A percentile compares a stretch with the other conserved stretches of the same genome.
phyloP scores from a whole-genome alignment of 2,797 vertebrate species.

The Coregonus ussuriensis region DNA sequence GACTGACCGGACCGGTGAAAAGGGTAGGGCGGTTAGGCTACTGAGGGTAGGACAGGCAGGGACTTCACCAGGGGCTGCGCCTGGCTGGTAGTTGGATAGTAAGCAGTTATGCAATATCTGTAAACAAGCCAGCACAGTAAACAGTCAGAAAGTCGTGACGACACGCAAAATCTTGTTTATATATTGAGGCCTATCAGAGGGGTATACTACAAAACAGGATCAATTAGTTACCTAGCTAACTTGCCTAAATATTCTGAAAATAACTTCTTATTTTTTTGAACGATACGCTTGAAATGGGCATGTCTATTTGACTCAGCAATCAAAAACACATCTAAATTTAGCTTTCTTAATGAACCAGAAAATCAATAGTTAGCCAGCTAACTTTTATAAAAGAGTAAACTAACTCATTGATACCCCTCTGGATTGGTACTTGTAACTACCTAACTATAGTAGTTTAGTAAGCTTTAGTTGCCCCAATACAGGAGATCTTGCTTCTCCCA shows the following conservation, averaged over 20 bases:
- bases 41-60: neutral
- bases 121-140: slow-evolving; percentile 41
- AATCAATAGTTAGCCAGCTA: too few relatives aligned
- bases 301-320: too few relatives aligned
- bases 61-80: neutral
- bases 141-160: slow-evolving; percentile 3
- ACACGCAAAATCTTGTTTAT: neutral
- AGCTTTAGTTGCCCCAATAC: neutral
- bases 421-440: neutral
- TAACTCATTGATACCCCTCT: neutral
- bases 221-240: too few relatives aligned
- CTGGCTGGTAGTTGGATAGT: slow-evolving; percentile 30
- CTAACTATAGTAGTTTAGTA: neutral
- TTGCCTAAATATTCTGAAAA: too few relatives aligned
- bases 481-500: neutral
- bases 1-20: slow-evolving; percentile 41
- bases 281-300: too few relatives aligned
- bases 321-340: too few relatives aligned
- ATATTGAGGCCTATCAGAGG: neutral
- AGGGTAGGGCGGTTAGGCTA: neutral
- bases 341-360: too few relatives aligned
- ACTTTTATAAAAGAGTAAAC: too few relatives aligned
- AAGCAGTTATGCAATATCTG: slow-evolving; percentile 54
- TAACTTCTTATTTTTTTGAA: too few relatives aligned
- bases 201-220: too few relatives aligned